Conservation (phyloP, 2,797 vertebrate species). For the Chaetodon trifasciatus region DNA sequence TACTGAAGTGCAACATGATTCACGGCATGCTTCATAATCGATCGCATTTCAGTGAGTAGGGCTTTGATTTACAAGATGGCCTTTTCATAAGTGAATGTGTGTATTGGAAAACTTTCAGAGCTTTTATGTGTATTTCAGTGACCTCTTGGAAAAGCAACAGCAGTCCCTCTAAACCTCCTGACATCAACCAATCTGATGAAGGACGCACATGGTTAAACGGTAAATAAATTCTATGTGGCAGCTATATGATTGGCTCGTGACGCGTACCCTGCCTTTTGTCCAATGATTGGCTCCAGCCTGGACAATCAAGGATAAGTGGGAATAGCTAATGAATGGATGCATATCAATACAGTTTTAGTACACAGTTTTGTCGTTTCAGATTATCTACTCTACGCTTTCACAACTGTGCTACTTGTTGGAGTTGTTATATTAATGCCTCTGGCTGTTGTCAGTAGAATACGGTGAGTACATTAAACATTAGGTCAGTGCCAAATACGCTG, state of each 20-base stretch:
- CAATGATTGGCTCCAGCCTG: neutral
- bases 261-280: neutral
- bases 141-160: slow-evolving; percentile 27
- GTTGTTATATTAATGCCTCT: slow-evolving; percentile 83
- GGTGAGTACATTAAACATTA: slow-evolving; percentile 81
- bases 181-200: slow-evolving; percentile 31
- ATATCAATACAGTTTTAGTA: neutral
- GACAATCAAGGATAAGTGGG: neutral
- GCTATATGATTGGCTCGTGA: neutral
- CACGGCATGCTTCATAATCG: slow-evolving; percentile 88
- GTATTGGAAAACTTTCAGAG: neutral
- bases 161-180: slow-evolving; percentile 37
- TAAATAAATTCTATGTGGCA: slow-evolving; percentile 25
- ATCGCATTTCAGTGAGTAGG: slow-evolving; percentile 87
- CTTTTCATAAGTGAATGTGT: neutral
- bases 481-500: neutral
- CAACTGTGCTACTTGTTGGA: slow-evolving; percentile 82
- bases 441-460: slow-evolving; percentile 84
- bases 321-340: neutral
- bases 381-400: slow-evolving; percentile 81
- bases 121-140: slow-evolving; percentile 52
- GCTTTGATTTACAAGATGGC: neutral
- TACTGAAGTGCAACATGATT: slow-evolving; percentile 84
- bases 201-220: slow-evolving; percentile 48
- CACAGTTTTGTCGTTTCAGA: slow-evolving; percentile 68